phyloP scores from a whole-genome alignment of 2,797 vertebrate genomes.

The Premnoplex brunnescens region DNA sequence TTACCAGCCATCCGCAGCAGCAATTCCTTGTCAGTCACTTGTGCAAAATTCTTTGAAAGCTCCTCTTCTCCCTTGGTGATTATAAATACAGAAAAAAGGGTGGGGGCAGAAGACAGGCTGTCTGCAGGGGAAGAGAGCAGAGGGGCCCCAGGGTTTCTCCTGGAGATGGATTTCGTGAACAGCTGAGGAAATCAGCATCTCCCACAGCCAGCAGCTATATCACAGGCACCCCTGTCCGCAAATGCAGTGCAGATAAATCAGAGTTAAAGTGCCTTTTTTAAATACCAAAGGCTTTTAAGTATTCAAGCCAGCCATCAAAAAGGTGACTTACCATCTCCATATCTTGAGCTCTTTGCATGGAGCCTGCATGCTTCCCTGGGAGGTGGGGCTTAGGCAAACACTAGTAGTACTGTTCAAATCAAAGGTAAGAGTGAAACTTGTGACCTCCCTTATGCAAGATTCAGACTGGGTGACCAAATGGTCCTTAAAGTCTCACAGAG shows the following conservation, averaged over 20 bases:
- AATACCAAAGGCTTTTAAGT: constrained; percentile 61
- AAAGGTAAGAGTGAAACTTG: constrained; percentile 2
- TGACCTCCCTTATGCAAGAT: background rate
- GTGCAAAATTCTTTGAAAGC: constrained; percentile 44
- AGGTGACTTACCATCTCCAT: constrained; percentile 26
- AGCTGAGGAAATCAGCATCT: constrained; percentile 42
- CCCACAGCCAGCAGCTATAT: constrained; percentile 22
- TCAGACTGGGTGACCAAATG: background rate
- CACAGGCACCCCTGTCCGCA: background rate
- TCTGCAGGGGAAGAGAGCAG: constrained; percentile 3
- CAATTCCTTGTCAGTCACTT: background rate
- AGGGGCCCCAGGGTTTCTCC: constrained; percentile 5
- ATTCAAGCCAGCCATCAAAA: constrained; percentile 33
- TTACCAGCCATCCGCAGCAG: background rate
- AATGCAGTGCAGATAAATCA: constrained; percentile 46
- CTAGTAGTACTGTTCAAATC: background rate
- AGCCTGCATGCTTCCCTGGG: constrained; percentile 35
- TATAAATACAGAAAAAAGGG: background rate
- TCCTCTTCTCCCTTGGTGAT: background rate
- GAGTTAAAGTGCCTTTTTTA: constrained; percentile 53
- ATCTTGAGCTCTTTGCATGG: constrained; percentile 54
- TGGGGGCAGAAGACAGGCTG: constrained; percentile 32
- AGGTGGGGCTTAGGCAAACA: constrained; percentile 54
- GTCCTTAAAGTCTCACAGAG: background rate
- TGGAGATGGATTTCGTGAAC: constrained; percentile 24